Evolutionary conservation across 2,113 vertebrate genomes (phyloP).

Genomic region (Pampusana beccarii): DNA sequence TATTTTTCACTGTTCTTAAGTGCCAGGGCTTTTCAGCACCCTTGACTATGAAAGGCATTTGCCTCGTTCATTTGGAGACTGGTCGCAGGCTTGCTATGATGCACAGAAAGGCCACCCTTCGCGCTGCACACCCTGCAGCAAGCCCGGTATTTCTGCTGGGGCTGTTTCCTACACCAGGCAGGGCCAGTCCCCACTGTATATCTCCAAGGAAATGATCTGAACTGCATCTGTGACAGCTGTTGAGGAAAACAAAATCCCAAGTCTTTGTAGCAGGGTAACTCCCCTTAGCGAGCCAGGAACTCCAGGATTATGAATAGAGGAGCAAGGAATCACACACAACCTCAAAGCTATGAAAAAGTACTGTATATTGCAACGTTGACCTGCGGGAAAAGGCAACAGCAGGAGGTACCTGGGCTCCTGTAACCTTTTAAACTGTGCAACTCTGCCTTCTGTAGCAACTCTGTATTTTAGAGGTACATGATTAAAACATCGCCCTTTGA

Average conservation of each 20-base stretch:
- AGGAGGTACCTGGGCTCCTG: not conserved
- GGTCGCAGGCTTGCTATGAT: not conserved
- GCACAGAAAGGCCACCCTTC: not conserved
- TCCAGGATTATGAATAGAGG: not conserved
- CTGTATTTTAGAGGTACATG: not conserved
- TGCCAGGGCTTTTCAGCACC: not conserved
- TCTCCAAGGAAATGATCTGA: not conserved
- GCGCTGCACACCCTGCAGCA: not conserved
- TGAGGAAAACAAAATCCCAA: not conserved
- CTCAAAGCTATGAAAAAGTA: not conserved
- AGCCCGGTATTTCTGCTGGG: not conserved
- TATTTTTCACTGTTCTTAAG: not conserved
- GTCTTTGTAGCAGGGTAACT: not conserved
- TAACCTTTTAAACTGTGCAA: not conserved
- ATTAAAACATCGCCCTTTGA: not conserved
- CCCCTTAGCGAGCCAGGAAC: not conserved
- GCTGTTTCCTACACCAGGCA: not conserved
- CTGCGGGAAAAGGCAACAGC: not conserved
- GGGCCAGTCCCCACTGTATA: not conserved
- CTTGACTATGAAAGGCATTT: not conserved
- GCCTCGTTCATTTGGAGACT: not conserved
- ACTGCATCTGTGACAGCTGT: fast-evolving
- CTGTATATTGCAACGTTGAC: not conserved
- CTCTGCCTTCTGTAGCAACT: not conserved
- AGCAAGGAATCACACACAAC: fast-evolving